Evolutionary conservation across 2,888 invertebrate genomes (phyloP), one percentile per base, ranked within the genome.

Genomic region (Luffia ferchaultella): DNA sequence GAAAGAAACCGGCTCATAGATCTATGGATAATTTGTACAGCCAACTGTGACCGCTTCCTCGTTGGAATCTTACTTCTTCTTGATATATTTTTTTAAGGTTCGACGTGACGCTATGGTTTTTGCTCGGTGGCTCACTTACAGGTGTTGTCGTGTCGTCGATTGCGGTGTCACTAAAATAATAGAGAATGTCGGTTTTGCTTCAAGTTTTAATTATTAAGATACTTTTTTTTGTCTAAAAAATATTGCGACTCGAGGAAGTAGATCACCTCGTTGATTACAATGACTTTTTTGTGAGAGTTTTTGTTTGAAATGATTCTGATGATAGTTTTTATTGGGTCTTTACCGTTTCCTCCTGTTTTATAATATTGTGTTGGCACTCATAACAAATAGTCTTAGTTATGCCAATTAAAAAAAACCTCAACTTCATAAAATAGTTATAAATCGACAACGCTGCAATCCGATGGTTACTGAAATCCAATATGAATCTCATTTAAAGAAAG

Each of bases 21-120:
- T 67, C 74, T 73, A 73, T 73, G 62, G 73, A 76, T 75, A 76
- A 78, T 77, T 76, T 72, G 70, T 68, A 80, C 79, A 77, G 72
- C 71, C 72, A 68, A 78, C 73, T 83, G 83, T 80, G 77, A 82
- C 82, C 70, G 74, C 72, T 82, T 80, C 82, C 80, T 78, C 75
- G 70, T 69, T 68, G 64, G 63, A 67, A 74, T 73, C 72, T 73
- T 77, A 75, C 74, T 79, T 76, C 70, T 75, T 78, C 66, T 70
- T 70, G 64, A 68, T 12, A 40, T 40, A 9, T 40, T 40, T 40
- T 7, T 7, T 40, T 40, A 12, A 12, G 40, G 40, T 7, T 40
- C 40, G 40, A 40, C 12, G 7, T 12, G 7, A 64, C 51, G 15
- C 44, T 45, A 45, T 53, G 54, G 55, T 56, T 59, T 60, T 61